phyloP scores from a whole-genome alignment of 2,113 vertebrate species.

The Chloropsis hardwickii region DNA sequence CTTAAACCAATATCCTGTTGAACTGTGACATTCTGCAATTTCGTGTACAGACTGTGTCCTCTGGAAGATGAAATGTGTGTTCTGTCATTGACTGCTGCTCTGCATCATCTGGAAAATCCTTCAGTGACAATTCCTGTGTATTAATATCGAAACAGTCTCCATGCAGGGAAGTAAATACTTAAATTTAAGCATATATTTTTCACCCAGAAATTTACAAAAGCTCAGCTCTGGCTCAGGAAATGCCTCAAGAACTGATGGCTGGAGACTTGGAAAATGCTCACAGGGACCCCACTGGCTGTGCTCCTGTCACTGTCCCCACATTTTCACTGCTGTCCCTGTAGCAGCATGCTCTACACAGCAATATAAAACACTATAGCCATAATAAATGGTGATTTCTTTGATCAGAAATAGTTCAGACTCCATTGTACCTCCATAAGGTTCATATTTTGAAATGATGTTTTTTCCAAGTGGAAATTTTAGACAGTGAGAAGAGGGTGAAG shows the following conservation, averaged over 20 bases:
- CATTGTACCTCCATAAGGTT: background rate
- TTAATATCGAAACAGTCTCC: background rate
- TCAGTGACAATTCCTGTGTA: background rate
- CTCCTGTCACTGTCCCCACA: rapidly evolving
- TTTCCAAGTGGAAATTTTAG: background rate
- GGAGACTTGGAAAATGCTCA: background rate
- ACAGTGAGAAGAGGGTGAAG: background rate
- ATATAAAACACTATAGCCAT: background rate
- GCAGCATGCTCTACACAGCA: background rate
- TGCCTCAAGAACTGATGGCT: background rate
- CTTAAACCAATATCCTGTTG: background rate
- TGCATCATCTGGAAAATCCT: background rate
- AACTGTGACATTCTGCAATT: background rate
- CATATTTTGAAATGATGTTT: background rate
- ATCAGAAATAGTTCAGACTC: background rate
- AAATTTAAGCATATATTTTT: rapidly evolving
- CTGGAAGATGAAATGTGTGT: background rate
- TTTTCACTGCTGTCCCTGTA: background rate
- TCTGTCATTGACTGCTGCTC: background rate
- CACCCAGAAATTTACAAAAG: background rate
- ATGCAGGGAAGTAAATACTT: background rate
- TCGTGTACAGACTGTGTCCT: background rate
- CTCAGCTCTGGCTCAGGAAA: background rate
- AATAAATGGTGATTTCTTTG: background rate
- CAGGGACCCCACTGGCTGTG: background rate